Percentiles rank a stretch among this genome's conserved stretches.
Conservation (phyloP, 2,797 vertebrate genomes). For the Serranus cabrilla region DNA sequence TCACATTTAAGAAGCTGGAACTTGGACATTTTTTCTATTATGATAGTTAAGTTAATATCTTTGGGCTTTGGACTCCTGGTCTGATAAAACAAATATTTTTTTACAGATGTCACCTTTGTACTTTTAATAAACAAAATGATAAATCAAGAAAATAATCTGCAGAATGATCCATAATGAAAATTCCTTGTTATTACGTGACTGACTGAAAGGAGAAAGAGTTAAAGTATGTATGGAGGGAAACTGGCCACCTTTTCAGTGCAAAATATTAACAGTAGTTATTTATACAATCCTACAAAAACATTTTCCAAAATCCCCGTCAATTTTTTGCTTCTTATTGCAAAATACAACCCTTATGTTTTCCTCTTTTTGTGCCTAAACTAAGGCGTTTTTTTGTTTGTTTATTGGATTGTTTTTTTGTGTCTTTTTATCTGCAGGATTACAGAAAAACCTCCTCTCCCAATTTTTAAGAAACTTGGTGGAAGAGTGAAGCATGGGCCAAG, state of each 20-base stretch:
- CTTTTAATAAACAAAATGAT: not conserved
- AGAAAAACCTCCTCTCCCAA: too few species aligned
- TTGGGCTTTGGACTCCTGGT: not conserved
- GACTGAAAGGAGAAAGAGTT: not conserved
- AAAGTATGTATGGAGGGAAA: not conserved
- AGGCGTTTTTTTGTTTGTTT: too few species aligned
- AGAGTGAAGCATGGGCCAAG: too few species aligned
- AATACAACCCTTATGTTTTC: not conserved
- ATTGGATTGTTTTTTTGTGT: too few species aligned
- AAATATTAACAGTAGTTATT: not conserved
- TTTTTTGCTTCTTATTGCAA: not conserved
- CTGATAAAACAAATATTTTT: not conserved
- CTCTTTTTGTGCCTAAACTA: too few species aligned
- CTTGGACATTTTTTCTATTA: too few species aligned
- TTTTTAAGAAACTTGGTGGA: too few species aligned
- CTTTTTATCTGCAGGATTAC: too few species aligned
- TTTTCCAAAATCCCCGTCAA: not conserved
- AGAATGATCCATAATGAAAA: not conserved
- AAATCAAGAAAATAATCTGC: not conserved
- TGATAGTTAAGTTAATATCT: too few species aligned
- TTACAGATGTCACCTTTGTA: not conserved
- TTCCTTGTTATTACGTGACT: constrained; percentile 17
- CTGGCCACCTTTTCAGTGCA: not conserved
- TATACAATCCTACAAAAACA: not conserved
- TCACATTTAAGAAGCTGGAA: too few species aligned